Conservation (phyloP, 2,113 vertebrate genomes). For the Prinia subflava region DNA sequence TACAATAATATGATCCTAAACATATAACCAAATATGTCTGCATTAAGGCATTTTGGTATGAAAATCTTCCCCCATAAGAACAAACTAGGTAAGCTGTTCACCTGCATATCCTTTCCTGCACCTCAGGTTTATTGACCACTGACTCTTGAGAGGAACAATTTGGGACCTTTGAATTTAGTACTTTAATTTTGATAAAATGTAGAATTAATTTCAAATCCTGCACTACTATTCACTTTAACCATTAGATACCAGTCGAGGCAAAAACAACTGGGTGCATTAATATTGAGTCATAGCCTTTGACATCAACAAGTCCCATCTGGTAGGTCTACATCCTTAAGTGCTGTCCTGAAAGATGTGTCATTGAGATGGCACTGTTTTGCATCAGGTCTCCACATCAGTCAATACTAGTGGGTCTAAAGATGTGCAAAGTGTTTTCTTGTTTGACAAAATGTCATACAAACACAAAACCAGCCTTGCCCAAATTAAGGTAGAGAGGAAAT, state of each 20-base stretch:
- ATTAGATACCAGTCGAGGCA: neutral
- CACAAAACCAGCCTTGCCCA: neutral
- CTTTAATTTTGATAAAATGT: neutral
- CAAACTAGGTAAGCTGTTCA: neutral
- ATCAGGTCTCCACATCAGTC: neutral
- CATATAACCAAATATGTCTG: neutral
- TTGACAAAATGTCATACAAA: neutral
- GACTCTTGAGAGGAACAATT: neutral
- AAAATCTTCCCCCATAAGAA: neutral
- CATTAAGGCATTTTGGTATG: neutral
- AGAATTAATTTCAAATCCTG: neutral
- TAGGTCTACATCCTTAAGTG: neutral
- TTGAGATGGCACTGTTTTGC: neutral
- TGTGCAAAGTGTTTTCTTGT: neutral
- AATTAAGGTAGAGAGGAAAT: neutral
- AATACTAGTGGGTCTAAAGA: neutral
- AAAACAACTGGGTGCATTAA: neutral
- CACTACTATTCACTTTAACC: neutral
- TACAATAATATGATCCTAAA: neutral
- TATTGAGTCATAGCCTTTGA: neutral
- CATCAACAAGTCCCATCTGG: neutral
- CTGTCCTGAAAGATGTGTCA: neutral
- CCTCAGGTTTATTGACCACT: neutral
- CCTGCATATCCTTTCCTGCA: neutral
- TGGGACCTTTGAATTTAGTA: neutral